Evolutionary conservation across 2,888 invertebrate species (phyloP), one percentile per base, ranked within the genome.

Genomic region (Noctuana brunneofusca): DNA sequence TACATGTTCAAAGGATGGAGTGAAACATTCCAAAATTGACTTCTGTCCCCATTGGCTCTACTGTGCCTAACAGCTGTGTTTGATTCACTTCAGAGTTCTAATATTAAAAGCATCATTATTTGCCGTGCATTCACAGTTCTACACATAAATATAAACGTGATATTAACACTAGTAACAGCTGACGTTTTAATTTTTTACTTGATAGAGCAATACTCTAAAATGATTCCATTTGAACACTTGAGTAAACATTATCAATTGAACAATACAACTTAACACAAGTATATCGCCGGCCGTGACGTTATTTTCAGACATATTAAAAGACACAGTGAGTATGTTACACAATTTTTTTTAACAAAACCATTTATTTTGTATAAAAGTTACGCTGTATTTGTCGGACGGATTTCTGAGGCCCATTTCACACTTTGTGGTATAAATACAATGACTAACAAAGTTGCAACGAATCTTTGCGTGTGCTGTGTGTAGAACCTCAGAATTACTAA

Each of bases 201-300:
- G 12, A 35, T 35, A 12, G 12, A 38, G 38, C n/a, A 14, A 43
- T 43, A 43, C 43, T 18, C 14, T 9, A 43, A 9, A 18, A 38
- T 14, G 14, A 38, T 38, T 6, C 20, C 11, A 46, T 20, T 46
- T 20, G 3, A 12, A n/a, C 24, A 24, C 49, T 49, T 49, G 24
- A 22, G 49, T 24, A 49, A 49, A 27, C 49, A 49, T 27, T 14
- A 49, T 24, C 49, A 49, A 49, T 49, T 48, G 48, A 48, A 48
- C 48, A 49, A 49, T 54, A 54, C 54, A 54, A 55, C 55, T 43
- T 43, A 55, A 55, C 32, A 52, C 55, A 55, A 55, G 55, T 41
- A 55, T 20, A 55, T 9, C 54, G 38, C 14, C 3, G 14, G 38
- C 3, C 0, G 5, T 54, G 22, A 53, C 38, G 18, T 54, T 38